Base-by-base conservation (phyloP, 2,888 invertebrate genomes). In the Ptychoptera contaminata region DNA sequence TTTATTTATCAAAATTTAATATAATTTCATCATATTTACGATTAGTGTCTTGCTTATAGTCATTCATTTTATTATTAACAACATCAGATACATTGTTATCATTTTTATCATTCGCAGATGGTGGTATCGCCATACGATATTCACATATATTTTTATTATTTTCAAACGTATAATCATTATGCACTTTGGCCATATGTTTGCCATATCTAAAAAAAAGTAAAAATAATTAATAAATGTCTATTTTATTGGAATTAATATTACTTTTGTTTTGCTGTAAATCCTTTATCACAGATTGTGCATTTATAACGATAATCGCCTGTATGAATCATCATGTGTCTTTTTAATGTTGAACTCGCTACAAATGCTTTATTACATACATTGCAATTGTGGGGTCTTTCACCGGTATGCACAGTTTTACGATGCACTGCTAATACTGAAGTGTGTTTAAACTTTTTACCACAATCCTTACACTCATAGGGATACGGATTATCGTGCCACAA, bases 361-460 rank as follows among this genome's bases (percentile, higher is more conserved):
- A 36, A 36, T 36, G 12, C 2, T 36, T 36, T 36, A 11, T 12
- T 12, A 12, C 36, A 36, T 4, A 12, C 3, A 14, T 36, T 12
- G 12, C 36, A 36, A 5, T 12, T 36, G 12, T 36, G 12, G 2
- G 36, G 36, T 12, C 14, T 36, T 36, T 36, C 36, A 12, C 42
- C 42, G 8, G 42, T 42, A 23, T 42, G 42, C 9, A 23, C 23
- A n/a, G 16, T 34, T 30, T 16, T 12, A 16, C 42, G 42, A 12
- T 42, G 42, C 10, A 42, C 23, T 12, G 42, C 15, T 2, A 42
- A 16, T 16, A 12, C 16, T 5, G 42, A 42, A 12, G 42, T 16
- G n/a, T 42, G 42, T 8, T 12, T 35, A n/a, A 42, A 42, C n/a
- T 42, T 34, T 42, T 35, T 42, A n/a, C 35, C 42, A 42, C 42